Percentiles rank a stretch among this genome's conserved stretches.
Conservation (phyloP, 2,797 vertebrate genomes). For the Sandelia bainsii region DNA sequence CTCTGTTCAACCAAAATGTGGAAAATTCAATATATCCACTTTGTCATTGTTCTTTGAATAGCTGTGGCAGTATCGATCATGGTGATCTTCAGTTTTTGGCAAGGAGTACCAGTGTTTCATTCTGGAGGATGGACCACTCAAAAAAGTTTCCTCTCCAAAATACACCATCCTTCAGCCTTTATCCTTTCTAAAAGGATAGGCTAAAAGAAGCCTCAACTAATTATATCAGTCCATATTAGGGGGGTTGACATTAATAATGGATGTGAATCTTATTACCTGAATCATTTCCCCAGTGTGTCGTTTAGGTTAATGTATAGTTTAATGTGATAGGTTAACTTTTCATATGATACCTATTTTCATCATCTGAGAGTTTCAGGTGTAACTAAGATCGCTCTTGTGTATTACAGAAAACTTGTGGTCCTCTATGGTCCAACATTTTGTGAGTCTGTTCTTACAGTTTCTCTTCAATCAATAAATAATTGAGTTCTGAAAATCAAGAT, state of each 20-base stretch:
- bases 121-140: conserved; percentile 64
- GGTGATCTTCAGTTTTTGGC: conserved; percentile 67
- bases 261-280: conserved; percentile 30
- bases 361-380: conserved; percentile 5
- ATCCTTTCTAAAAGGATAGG: not conserved
- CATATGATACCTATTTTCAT: not conserved
- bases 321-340: not conserved
- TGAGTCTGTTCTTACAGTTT: conserved; percentile 9
- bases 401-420: conserved; percentile 14
- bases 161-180: conserved; percentile 45
- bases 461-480: conserved; percentile 45
- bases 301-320: conserved; percentile 9
- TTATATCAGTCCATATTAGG: conserved; percentile 2
- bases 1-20: conserved; percentile 62
- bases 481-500: conserved; percentile 45
- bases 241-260: conserved; percentile 37
- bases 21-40: conserved; percentile 78
- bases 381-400: conserved; percentile 1
- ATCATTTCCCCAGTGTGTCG: not conserved
- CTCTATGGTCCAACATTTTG: conserved; percentile 18
- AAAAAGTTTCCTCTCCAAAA: conserved; percentile 54
- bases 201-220: conserved; percentile 38
- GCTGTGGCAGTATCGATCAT: conserved; percentile 77
- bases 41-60: conserved; percentile 80
- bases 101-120: conserved; percentile 44